phyloP scores from a whole-genome alignment of 2,113 vertebrate genomes.

The Cyanoramphus novaezelandiae region DNA sequence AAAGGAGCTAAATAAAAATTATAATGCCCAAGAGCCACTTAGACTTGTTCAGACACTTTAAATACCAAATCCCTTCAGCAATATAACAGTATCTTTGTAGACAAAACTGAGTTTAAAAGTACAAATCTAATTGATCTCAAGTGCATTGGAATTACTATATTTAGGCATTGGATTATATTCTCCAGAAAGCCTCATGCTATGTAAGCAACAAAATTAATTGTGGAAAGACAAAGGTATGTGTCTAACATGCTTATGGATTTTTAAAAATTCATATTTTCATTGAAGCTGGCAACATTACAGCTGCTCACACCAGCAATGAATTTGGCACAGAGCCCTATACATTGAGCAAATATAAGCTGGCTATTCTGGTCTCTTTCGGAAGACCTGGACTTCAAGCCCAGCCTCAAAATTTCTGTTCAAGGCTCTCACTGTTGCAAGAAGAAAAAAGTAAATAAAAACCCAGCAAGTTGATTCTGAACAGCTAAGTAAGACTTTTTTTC shows the following conservation, averaged over 20 bases:
- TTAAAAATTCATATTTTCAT: constrained; percentile 47
- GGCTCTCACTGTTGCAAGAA: background rate
- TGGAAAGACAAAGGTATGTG: constrained; percentile 60
- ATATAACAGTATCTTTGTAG: constrained; percentile 52
- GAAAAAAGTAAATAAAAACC: background rate
- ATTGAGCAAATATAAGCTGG: background rate
- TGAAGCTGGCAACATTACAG: constrained; percentile 43
- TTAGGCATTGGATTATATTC: constrained; percentile 46
- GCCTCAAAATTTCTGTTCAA: background rate
- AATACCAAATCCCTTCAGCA: constrained; percentile 60
- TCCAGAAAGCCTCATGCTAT: constrained; percentile 52
- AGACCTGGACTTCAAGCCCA: constrained; percentile 1
- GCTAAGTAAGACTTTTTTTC: constrained; percentile 7
- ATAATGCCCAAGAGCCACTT: constrained; percentile 58
- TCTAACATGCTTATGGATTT: constrained; percentile 63
- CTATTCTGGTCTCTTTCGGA: constrained; percentile 33
- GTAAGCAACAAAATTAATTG: constrained; percentile 61
- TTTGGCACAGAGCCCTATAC: background rate
- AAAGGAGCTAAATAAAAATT: constrained; percentile 64
- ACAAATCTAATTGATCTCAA: constrained; percentile 68
- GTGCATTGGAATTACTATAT: constrained; percentile 65
- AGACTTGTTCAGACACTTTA: constrained; percentile 53
- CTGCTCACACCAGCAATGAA: constrained; percentile 57
- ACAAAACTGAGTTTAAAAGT: constrained; percentile 69
- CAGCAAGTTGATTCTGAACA: background rate